Conservation (phyloP, 2,797 vertebrate genomes). For the Nannoperca obscura region DNA sequence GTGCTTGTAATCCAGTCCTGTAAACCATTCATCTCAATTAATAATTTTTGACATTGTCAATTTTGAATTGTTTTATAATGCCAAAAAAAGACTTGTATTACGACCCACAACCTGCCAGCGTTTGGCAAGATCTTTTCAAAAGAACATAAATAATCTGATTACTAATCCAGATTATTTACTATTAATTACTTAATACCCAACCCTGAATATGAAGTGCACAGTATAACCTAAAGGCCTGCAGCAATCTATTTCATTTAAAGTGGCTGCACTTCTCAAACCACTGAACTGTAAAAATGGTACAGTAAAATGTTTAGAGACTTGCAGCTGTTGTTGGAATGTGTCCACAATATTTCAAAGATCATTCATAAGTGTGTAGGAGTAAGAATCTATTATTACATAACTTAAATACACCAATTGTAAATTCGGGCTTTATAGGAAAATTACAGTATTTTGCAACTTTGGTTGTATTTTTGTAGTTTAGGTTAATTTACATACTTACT, state of each 20-base stretch:
- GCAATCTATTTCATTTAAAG: not conserved
- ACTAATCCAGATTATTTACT: not conserved
- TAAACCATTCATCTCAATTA: constrained; percentile 8
- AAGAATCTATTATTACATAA: not conserved
- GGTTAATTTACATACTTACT: not conserved
- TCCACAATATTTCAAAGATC: not conserved
- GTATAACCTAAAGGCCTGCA: not conserved
- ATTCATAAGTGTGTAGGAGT: not conserved
- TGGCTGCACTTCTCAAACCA: not conserved
- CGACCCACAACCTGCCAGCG: not conserved
- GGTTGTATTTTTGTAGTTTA: not conserved
- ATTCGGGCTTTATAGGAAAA: not conserved
- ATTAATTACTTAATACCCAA: constrained; percentile 4
- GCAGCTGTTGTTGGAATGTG: not conserved
- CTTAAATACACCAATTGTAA: not conserved
- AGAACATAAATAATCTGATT: constrained; percentile 13
- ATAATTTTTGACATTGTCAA: constrained; percentile 2
- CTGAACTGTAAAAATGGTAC: not conserved
- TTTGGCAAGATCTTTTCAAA: not conserved
- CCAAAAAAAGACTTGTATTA: not conserved
- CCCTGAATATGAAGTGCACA: not conserved
- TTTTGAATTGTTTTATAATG: constrained; percentile 19
- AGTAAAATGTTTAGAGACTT: not conserved
- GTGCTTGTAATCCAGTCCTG: constrained; percentile 6
- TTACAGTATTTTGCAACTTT: not conserved